Evolutionary conservation across 2,797 vertebrate species (phyloP), one percentile per base, ranked within the genome.

Genomic region (Molossus alvarezi): DNA sequence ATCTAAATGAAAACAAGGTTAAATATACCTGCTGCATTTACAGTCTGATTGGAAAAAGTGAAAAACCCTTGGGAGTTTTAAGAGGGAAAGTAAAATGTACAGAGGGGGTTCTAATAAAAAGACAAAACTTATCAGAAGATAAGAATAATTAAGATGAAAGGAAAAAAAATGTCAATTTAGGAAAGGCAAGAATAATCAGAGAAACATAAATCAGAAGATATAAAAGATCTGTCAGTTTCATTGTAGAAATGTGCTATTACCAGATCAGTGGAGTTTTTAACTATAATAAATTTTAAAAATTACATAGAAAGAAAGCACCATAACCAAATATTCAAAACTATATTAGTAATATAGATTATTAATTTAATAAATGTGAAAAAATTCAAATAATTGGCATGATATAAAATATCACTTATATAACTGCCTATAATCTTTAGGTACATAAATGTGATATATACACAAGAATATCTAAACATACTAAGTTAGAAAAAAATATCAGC

Each of bases 271-370:
- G 1, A 82, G 20, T 53, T 88, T 80, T 86, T 87, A 76, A 75
- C 18, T 81, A 79, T 12, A 86, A 64, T n/a, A n/a, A 67, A 60
- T 81, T 10, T 79, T 45, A 58, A 82, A 64, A 58, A 41, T 58
- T 55, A 1, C 17, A 81, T 58, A 88, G 4, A 37, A 82, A 9
- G 53, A 80, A 94, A 81, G 11, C 41, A 62, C 8, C 4, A 27
- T 62, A 12, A 81, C 3, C 45, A 82, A 88, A 71, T 65, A 48
- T 62, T 93, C n/a, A 48, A 72, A 90, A 96, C 48, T 27, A 17
- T 1, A 2, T n/a, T 37, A 55, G 3, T 80, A 23, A 29, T 45
- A 53, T 6, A 89, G 10, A 87, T 9, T 25, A 75, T 33, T 81
- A 20, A 79, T 79, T 86, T 91, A 18, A 58, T n/a, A 92, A 6